Base-by-base conservation (phyloP, 2,888 invertebrate species). In the Drosophila glabriapex region DNA sequence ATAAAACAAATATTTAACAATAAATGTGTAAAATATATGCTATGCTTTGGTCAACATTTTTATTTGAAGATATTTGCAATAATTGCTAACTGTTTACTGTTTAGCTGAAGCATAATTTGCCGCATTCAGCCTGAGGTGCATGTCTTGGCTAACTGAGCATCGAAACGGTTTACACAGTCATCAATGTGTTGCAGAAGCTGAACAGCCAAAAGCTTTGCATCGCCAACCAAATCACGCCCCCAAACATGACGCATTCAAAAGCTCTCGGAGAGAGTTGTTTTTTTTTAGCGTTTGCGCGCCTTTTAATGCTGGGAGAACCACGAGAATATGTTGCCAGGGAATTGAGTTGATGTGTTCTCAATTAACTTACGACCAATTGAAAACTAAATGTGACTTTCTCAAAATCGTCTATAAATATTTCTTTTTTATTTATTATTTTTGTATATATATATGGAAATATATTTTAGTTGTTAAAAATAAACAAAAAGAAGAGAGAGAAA, bases 121-220 rank as follows among this genome's bases (percentile, higher is more conserved):
- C n/a, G 16, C 53, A 19, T 59, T 16, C 41, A 31, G 33, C 58
- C 63, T 22, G 29, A 37, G 78, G 78, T 78, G 49, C 41, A 67
- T 68, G 81, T 78, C 78, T 73, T 28, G 77, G 80, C 80, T 78
- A 76, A 66, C 65, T 61, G 2, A 37, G 54, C 35, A 37, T 25
- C 25, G 25, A 56, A 35, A 49, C 59, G 46, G 50, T 62, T 50
- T 1, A 50, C 53, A 22, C 49, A 22, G 28, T 41, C 55, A 50
- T 43, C 41, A 49, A 50, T 49, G 61, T 59, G 52, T 50, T 53
- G 50, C 35, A 55, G 65, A 80, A 72, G 72, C 72, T 66, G 28
- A 53, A 37, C 12, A 37, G 35, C 49, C 56, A 10, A 66, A 78
- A 78, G 78, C 78, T 78, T 63, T 53, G 10, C 16, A 52, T 43